phyloP scores from a whole-genome alignment of 2,888 invertebrate genomes.

The Brenthis hecate region DNA sequence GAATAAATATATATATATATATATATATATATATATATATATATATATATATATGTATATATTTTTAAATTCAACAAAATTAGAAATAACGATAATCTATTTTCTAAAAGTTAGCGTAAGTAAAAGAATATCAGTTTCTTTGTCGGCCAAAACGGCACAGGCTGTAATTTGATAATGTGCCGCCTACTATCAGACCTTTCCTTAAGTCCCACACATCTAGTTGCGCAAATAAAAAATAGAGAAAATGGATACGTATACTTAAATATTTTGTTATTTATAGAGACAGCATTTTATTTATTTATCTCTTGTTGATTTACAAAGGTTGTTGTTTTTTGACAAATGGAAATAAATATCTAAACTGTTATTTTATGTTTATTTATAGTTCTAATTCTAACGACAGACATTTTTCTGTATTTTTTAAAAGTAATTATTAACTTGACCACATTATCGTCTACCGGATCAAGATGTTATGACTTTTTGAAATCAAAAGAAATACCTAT shows the following conservation, averaged over 20 bases:
- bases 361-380: background rate
- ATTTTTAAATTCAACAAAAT: too few species aligned
- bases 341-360: background rate
- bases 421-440: background rate
- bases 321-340: slow-evolving; percentile 1
- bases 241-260: slow-evolving; percentile 42
- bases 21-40: too few species aligned
- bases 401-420: background rate
- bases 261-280: slow-evolving; percentile 20
- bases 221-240: slow-evolving; percentile 44
- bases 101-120: background rate
- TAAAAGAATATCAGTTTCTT: slow-evolving; percentile 55
- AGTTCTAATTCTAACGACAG: background rate
- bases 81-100: too few species aligned
- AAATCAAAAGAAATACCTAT: too few species aligned
- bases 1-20: too few species aligned
- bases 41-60: too few species aligned
- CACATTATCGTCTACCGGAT: background rate
- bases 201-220: slow-evolving; percentile 72
- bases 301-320: slow-evolving; percentile 1
- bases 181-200: slow-evolving; percentile 77
- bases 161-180: slow-evolving; percentile 81
- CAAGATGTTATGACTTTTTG: too few species aligned
- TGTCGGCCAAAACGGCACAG: slow-evolving; percentile 80
- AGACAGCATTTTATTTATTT: background rate